These are phyloP conservation scores for Pseudachorutes palmiensis DNA, from an alignment of 1,140 invertebrate genomes.

Conservation along the genomic window DNA sequence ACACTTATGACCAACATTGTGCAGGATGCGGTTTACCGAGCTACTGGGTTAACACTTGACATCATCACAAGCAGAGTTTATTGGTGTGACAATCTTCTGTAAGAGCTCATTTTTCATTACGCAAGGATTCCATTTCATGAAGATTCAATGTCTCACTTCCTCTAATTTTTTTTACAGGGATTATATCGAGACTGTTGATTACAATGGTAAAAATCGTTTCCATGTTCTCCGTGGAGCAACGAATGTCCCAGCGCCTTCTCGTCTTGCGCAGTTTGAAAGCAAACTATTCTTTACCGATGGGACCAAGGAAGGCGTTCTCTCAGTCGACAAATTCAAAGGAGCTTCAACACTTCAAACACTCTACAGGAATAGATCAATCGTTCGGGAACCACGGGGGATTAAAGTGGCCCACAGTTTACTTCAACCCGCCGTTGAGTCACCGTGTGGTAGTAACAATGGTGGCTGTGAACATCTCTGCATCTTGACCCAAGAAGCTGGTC, in stretches of 20 bases:
- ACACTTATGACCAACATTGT: constrained; percentile 71
- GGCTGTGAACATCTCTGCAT: constrained; percentile 94
- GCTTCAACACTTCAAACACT: constrained; percentile 63
- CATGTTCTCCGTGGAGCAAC: constrained; percentile 68
- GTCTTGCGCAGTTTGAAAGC: constrained; percentile 81
- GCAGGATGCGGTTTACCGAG: constrained; percentile 81
- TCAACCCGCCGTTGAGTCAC: constrained; percentile 56
- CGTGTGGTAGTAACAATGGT: constrained; percentile 81
- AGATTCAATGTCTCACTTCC: no score
- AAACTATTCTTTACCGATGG: constrained; percentile 90
- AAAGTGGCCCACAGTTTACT: constrained; percentile 69
- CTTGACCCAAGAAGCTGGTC: constrained; percentile 65
- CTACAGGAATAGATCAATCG: constrained; percentile 62
- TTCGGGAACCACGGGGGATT: constrained; percentile 73
- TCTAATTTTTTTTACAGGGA: constrained; percentile 53
- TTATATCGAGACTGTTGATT: constrained; percentile 95
- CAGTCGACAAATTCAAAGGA: constrained; percentile 79
- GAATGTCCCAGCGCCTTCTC: constrained; percentile 71
- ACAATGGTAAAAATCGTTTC: constrained; percentile 72
- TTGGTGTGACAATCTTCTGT: constrained; percentile 81
- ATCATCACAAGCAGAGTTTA: constrained; percentile 80
- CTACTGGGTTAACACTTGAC: constrained; percentile 74
- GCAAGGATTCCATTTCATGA: no score
- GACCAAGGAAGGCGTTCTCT: constrained; percentile 88
- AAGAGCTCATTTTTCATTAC: no score